phyloP scores from a whole-genome alignment of 2,888 invertebrate genomes.

The Callimorpha dominula region DNA sequence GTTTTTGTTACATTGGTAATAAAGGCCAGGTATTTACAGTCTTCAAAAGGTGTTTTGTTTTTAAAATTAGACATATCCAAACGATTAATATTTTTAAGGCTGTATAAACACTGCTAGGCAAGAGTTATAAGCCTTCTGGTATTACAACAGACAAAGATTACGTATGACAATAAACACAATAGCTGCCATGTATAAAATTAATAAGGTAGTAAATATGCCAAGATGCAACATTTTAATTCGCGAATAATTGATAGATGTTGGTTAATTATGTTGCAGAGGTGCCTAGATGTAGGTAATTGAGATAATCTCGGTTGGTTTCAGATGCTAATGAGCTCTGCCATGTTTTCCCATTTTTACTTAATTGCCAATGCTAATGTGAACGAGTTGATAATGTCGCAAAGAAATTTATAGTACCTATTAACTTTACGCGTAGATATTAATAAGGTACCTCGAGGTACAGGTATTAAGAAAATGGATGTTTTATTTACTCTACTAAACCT shows the following conservation, averaged over 20 bases:
- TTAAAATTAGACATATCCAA: too few species aligned
- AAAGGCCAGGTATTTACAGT: too few species aligned
- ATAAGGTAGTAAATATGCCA: too few species aligned
- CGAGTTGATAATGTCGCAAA: slow-evolving; percentile 16
- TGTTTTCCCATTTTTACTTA: slow-evolving; percentile 18
- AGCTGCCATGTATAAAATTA: too few species aligned
- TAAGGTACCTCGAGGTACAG: background rate
- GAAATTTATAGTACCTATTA: slow-evolving; percentile 2
- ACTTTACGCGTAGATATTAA: background rate
- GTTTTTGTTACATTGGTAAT: too few species aligned
- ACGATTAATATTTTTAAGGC: too few species aligned
- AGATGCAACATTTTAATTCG: background rate
- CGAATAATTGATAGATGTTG: background rate
- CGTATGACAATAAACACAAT: too few species aligned
- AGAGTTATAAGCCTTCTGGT: too few species aligned
- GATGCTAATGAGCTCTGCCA: slow-evolving; percentile 26
- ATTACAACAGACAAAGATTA: too few species aligned
- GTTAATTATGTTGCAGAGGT: slow-evolving; percentile 31
- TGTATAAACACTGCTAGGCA: too few species aligned
- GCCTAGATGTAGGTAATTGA: slow-evolving; percentile 29
- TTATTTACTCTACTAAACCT: background rate
- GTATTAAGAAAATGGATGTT: background rate
- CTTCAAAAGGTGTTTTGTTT: too few species aligned
- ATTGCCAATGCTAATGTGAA: slow-evolving; percentile 26
- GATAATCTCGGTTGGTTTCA: slow-evolving; percentile 30